Base-by-base conservation (phyloP, 2,888 invertebrate genomes). In the Ormyrus pomaceus region DNA sequence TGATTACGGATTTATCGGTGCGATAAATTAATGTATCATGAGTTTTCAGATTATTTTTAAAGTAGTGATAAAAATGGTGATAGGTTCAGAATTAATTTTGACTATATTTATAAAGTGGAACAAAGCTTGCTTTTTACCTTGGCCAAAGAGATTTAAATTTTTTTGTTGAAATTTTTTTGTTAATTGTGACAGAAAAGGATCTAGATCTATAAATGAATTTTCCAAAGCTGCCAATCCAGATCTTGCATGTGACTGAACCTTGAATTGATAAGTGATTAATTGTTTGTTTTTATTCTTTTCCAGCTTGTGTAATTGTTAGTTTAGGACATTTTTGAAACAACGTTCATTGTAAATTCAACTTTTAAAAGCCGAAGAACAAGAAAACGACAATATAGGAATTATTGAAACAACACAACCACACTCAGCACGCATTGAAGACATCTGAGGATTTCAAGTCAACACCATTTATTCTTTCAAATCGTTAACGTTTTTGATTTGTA, bases 341-440 rank as follows among this genome's bases (percentile, higher is more conserved):
- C 91, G 89, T 90, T 92, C 91, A 92, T 87, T 89, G 86, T 88
- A 90, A 90, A 90, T 89, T 90, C 86, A 87, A 88, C 87, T 91
- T 92, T 91, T 84, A 86, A 89, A 86, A 86, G 84, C 84, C 80
- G 84, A 87, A 85, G 83, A 86, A 87, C 87, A 83, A 85, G 82
- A 87, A 86, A 88, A 87, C 85, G 84, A 85, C 86, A 89, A 86
- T 87, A 86, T 85, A 87, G 86, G 86, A 88, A 84, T 80, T 77
- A 80, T 65, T 74, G 73, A 83, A 89, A 89, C 87, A 86, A 92
- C 92, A 93, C 93, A 93, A 95, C 93, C 94, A 94, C 94, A 95
- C 94, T 94, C 95, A 95, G 95, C 95, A 95, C 95, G 95, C 95
- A 95, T 95, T 95, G 95, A 95, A 94, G 95, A 95, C 95, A 95